Evolutionary conservation across 2,797 vertebrate genomes (phyloP).

Genomic region (Serranus cabrilla): DNA sequence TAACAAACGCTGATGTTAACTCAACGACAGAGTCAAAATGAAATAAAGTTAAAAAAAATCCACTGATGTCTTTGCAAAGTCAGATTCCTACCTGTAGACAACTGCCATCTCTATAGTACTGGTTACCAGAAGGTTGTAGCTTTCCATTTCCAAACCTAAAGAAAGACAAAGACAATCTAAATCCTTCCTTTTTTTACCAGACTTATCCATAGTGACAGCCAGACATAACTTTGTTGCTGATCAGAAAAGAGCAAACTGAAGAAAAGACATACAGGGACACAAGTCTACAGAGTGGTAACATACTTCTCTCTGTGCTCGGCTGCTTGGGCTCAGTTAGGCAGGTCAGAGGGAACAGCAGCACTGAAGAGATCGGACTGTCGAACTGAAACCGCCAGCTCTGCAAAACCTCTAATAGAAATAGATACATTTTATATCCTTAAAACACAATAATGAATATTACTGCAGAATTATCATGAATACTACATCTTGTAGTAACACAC

Average conservation of each 20-base stretch:
- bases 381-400: slow-evolving; percentile 91
- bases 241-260: not conserved
- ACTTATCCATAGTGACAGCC: not conserved
- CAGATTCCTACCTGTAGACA: slow-evolving; percentile 88
- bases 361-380: slow-evolving; percentile 91
- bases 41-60: not conserved
- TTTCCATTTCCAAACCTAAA: slow-evolving; percentile 53
- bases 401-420: slow-evolving; percentile 83
- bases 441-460: not conserved
- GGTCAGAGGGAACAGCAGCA: slow-evolving; percentile 86
- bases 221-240: not conserved
- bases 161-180: slow-evolving; percentile 7
- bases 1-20: not conserved
- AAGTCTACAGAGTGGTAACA: not conserved
- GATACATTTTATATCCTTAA: not conserved
- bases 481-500: not conserved
- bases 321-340: slow-evolving; percentile 45
- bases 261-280: not conserved
- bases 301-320: slow-evolving; percentile 53
- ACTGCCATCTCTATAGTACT: slow-evolving; percentile 91
- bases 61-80: not conserved
- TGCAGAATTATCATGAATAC: no score
- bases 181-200: not conserved
- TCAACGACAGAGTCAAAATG: not conserved
- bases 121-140: slow-evolving; percentile 90